Conservation (phyloP, 2,888 invertebrate species). For the Meteorus colon region DNA sequence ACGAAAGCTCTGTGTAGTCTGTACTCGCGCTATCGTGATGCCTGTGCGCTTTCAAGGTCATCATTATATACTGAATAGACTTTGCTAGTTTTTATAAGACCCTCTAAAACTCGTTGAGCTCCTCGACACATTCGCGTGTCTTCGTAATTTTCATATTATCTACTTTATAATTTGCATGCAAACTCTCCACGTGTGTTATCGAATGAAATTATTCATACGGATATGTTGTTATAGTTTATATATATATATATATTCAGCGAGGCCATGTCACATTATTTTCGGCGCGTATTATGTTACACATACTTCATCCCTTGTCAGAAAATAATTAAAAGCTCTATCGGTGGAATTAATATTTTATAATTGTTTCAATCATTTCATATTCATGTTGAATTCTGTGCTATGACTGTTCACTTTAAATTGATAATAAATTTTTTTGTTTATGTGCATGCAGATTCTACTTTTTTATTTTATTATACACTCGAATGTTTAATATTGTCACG, state of each 20-base stretch:
- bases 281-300: background rate
- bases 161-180: constrained; percentile 4
- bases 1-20: background rate
- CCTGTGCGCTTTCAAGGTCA: constrained; percentile 32
- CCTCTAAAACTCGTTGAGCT: background rate
- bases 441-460: background rate
- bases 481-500: background rate
- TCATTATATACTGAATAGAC: constrained; percentile 8
- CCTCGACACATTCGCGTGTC: constrained; percentile 33
- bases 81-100: constrained; percentile 7
- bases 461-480: background rate
- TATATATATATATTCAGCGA: background rate
- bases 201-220: no score
- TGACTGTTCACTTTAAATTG: no score
- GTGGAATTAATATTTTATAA: no score
- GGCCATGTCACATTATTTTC: no score
- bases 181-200: background rate
- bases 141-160: constrained; percentile 13
- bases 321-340: no score
- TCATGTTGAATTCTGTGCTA: no score
- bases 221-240: background rate
- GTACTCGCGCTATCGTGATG: background rate
- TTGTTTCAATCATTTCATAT: no score
- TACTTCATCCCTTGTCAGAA: no score
- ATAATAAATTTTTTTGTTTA: no score